Conservation (phyloP, 2,888 invertebrate species). For the Xestia c-nigrum region DNA sequence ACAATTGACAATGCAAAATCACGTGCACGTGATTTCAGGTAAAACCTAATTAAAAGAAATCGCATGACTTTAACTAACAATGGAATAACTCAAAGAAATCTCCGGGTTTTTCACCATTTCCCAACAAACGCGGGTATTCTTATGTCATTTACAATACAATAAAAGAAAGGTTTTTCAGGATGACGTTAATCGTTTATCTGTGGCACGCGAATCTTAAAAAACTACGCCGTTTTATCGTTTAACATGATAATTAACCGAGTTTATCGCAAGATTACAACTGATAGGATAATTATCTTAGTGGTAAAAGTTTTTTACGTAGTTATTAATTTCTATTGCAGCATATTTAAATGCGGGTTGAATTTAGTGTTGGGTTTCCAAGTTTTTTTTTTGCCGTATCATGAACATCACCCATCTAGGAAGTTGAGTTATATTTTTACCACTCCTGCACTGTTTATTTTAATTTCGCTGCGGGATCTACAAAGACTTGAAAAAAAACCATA, state of each 20-base stretch:
- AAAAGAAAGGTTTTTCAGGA: slow-evolving; percentile 11
- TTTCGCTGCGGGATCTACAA: too few species aligned
- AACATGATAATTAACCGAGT: background rate
- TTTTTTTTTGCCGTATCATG: background rate
- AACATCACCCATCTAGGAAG: background rate
- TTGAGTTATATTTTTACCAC: too few species aligned
- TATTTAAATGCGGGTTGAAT: background rate
- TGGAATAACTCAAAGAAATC: slow-evolving; percentile 24
- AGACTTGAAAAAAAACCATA: too few species aligned
- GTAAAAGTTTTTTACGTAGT: slow-evolving; percentile 15
- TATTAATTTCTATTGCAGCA: background rate
- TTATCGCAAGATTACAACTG: slow-evolving; percentile 19
- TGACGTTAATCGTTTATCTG: slow-evolving; percentile 21
- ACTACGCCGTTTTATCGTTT: slow-evolving; percentile 15
- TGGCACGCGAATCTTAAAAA: background rate
- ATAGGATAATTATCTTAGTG: slow-evolving; percentile 10
- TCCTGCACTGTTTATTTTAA: too few species aligned
- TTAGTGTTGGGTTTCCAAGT: background rate
- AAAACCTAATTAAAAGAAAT: slow-evolving; percentile 15
- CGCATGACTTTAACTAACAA: slow-evolving; percentile 44
- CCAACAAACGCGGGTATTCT: slow-evolving; percentile 1
- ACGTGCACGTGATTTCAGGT: slow-evolving; percentile 26
- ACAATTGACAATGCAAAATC: background rate
- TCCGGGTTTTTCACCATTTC: slow-evolving; percentile 32
- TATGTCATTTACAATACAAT: slow-evolving; percentile 28